phyloP scores from a whole-genome alignment of 2,113 vertebrate genomes.

The Istiophorus platypterus region DNA sequence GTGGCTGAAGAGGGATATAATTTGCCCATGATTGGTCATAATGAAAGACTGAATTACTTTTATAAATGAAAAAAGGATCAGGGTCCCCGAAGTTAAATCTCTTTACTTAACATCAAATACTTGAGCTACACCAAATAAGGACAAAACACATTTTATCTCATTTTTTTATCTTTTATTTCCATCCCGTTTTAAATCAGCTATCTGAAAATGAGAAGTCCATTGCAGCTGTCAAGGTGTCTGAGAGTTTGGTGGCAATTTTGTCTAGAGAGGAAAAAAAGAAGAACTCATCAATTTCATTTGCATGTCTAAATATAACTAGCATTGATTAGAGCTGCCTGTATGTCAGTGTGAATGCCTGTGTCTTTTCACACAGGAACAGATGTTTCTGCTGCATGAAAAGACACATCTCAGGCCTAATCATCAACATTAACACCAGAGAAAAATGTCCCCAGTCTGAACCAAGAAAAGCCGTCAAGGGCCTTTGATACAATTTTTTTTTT shows the following conservation, averaged over 20 bases:
- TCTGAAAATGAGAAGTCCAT: slow-evolving; percentile 86
- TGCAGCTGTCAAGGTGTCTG: slow-evolving; percentile 85
- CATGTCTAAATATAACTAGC: not conserved
- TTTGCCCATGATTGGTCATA: no score
- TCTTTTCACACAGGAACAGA: no score
- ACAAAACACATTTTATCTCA: slow-evolving; percentile 18
- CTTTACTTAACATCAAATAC: not conserved
- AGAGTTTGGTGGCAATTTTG: slow-evolving; percentile 90
- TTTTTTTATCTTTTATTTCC: slow-evolving; percentile 26
- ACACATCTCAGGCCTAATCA: no score
- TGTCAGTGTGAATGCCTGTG: no score
- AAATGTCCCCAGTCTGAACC: not conserved
- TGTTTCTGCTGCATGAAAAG: no score
- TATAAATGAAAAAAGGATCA: not conserved
- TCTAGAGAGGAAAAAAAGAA: slow-evolving; percentile 72
- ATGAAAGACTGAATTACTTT: no score
- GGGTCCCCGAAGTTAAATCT: no score
- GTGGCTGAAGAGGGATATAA: no score
- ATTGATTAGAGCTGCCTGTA: no score
- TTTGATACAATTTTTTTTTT: not conserved
- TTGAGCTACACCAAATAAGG: not conserved
- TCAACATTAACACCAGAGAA: no score
- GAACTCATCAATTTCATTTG: not conserved
- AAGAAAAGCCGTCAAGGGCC: not conserved
- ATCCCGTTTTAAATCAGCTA: slow-evolving; percentile 52